Base-by-base conservation (phyloP, 2,888 invertebrate genomes). In the Scaptomyza caliginosa region DNA sequence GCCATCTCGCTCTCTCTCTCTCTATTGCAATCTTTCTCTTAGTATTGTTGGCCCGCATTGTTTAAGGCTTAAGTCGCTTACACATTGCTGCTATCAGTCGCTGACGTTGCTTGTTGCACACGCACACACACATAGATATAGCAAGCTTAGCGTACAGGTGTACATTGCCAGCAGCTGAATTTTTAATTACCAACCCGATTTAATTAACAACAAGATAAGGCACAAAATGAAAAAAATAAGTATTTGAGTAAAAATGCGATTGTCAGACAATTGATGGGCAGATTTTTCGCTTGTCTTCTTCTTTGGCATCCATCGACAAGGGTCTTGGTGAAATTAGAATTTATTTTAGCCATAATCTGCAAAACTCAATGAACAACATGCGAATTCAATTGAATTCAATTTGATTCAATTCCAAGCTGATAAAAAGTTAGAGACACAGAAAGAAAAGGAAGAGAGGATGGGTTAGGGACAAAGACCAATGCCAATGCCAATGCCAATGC, bases 341-440 rank as follows among this genome's bases (percentile, higher is more conserved):
- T 56, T 71, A 78, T 80, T 80, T 83, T 69, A 77, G 66, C 84
- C 74, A 83, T 83, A 86, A 83, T 83, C 81, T 83, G 74, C 66
- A 67, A 69, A 81, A 86, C 63, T 78, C 76, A 86, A 83, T 80
- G 70, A 82, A 68, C 75, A 75, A 75, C 80, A 80, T 75, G 67
- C 74, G 71, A 86, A 81, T 76, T 74, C 67, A 76, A 83, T 83
- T 77, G 70, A 85, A 83, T 85, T 83, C 74, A 64, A 81, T 80
- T 80, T 72, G 70, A 86, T 80, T 83, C 73, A 82, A 85, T 82
- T 74, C 69, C 46, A 67, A 39, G 66, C 75, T 42, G 49, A 54
- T 57, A 60, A 52, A 67, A 21, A 48, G 46, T 57, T 40, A 38
- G 16, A 17, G 42, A 24, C 5, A 24, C 13, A 28, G 8, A 36